Evolutionary conservation across 2,113 vertebrate genomes (phyloP).

Genomic region (Psophia crepitans): DNA sequence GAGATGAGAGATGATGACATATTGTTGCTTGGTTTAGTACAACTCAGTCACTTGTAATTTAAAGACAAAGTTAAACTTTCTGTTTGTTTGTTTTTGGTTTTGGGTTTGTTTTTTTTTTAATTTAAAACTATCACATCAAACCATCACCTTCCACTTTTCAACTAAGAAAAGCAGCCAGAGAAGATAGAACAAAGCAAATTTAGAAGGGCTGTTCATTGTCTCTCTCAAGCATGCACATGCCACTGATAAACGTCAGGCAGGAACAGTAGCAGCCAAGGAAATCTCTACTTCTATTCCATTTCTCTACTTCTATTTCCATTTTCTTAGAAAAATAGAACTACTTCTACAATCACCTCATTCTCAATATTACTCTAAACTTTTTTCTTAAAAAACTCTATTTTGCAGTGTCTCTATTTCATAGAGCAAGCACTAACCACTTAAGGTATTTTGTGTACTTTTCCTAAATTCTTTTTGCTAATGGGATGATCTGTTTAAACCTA

Average conservation of each 20-base stretch:
- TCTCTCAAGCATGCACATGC: not conserved
- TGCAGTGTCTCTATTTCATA: not conserved
- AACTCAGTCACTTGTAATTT: not conserved
- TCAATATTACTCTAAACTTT: not conserved
- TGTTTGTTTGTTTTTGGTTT: too few species aligned
- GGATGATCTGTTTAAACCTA: conserved; percentile 44
- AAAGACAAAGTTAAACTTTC: not conserved
- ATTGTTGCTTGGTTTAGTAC: not conserved
- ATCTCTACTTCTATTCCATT: too few species aligned
- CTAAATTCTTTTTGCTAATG: not conserved
- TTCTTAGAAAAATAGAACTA: not conserved
- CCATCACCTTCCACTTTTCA: not conserved
- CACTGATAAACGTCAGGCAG: not conserved
- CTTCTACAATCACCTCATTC: not conserved
- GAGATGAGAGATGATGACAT: not conserved
- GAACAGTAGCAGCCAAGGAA: not conserved
- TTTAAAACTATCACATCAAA: not conserved
- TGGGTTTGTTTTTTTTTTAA: too few species aligned
- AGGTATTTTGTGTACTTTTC: not conserved
- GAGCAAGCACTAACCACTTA: not conserved
- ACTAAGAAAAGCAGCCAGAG: not conserved
- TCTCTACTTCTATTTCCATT: not conserved
- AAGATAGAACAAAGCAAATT: not conserved
- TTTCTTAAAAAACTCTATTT: not conserved
- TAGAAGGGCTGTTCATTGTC: not conserved